Evolutionary conservation across 2,888 invertebrate genomes (phyloP).

Genomic region (Cremastinae sp.): DNA sequence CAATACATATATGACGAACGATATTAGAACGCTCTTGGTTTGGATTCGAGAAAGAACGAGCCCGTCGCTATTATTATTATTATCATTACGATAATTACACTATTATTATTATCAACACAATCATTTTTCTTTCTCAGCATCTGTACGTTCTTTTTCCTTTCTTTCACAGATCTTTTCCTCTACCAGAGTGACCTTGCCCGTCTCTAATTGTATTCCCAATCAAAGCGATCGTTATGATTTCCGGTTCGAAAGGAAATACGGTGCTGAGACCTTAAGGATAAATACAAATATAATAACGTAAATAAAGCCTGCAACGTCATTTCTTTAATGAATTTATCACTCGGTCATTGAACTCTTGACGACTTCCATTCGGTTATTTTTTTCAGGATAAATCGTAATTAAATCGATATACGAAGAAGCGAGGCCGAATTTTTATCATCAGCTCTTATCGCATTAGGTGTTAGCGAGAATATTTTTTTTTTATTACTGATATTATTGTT

Average conservation of each 20-base stretch:
- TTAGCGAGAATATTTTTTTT: not conserved
- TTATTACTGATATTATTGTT: conserved; percentile 1
- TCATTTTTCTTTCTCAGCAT: not conserved
- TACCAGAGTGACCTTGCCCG: conserved; percentile 13
- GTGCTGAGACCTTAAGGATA: not conserved
- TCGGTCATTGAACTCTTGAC: conserved; percentile 46
- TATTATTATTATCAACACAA: conserved; percentile 10
- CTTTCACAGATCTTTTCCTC: not conserved
- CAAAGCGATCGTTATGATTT: conserved; percentile 37
- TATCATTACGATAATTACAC: not conserved
- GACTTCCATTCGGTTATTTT: not conserved
- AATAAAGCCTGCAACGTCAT: conserved; percentile 35
- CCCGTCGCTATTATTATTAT: not conserved
- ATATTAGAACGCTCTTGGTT: conserved; percentile 34
- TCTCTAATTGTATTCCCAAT: conserved; percentile 46
- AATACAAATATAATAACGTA: conserved; percentile 15
- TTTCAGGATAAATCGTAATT: not conserved
- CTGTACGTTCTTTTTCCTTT: not conserved
- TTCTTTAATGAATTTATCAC: conserved; percentile 22
- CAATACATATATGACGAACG: conserved; percentile 22
- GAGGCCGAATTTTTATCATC: conserved; percentile 16
- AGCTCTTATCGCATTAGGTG: conserved; percentile 9
- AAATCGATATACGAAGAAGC: conserved; percentile 18
- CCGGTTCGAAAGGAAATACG: not conserved
- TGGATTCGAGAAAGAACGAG: conserved; percentile 7